Evolutionary conservation across 2,113 vertebrate species (phyloP).

Genomic region (Glaucidium brasilianum): DNA sequence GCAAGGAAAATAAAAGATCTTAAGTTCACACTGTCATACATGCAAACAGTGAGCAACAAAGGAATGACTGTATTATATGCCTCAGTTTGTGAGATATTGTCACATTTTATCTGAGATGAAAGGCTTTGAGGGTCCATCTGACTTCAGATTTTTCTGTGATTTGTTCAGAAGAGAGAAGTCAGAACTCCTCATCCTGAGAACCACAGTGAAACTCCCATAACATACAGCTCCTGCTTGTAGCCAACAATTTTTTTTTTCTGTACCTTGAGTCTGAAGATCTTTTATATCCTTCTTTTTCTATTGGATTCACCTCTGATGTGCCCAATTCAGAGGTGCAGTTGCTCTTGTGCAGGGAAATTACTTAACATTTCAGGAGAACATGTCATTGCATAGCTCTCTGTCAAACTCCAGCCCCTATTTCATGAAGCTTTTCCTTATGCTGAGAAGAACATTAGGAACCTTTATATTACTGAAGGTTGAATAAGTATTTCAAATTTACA

Average conservation of each 20-base stretch:
- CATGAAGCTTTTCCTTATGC: background rate
- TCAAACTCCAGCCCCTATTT: background rate
- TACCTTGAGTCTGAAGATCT: background rate
- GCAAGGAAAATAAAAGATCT: background rate
- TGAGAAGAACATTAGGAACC: background rate
- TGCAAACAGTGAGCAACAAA: background rate
- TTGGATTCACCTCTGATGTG: background rate
- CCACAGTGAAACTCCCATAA: background rate
- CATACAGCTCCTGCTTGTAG: background rate
- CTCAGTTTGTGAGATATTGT: background rate
- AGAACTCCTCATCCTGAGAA: background rate
- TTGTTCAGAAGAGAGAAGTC: background rate
- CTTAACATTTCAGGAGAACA: background rate
- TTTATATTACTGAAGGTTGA: background rate
- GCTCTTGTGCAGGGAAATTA: background rate
- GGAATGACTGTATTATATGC: background rate
- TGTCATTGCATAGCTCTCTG: background rate
- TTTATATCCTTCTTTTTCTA: background rate
- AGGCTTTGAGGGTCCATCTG: background rate
- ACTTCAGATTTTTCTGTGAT: background rate
- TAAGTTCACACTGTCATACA: fast-evolving
- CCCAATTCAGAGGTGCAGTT: background rate
- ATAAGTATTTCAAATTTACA: background rate
- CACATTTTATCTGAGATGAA: background rate
- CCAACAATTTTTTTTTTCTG: background rate